Evolutionary conservation across 2,888 invertebrate genomes (phyloP), one percentile per base, ranked within the genome.

Genomic region (Drosophila cyrtoloma): DNA sequence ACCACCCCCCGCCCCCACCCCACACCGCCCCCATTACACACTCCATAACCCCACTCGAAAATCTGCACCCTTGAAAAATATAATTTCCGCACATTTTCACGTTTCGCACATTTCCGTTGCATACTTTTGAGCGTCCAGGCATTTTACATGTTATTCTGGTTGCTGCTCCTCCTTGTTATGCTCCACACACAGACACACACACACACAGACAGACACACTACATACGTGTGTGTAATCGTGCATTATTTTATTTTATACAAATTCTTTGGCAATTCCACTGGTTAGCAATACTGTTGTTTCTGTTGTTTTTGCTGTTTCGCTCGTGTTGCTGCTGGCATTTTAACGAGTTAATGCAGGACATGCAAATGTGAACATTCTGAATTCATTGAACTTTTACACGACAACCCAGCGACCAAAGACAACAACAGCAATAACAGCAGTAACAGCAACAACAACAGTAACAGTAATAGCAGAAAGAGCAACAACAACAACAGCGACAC

Each of bases 331-430:
- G 89, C 71, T 86, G 89, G 84, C 89, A 90, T 91, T 88, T 87
- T 77, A 91, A 91, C 90, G 90, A 91, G 91, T 89, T 89, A 91
- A 90, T 90, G 90, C 91, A 89, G 87, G 87, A 91, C 88, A 88
- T 91, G 91, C 91, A 90, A 89, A 91, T 87, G 85, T 75, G 81
- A 79, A 74, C 87, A 88, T 88, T 90, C 63, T 78, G 91, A 77
- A 91, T 91, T 91, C 89, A 89, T 89, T 89, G 89, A 89, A 89
- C 89, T 89, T 89, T 89, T 78, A 69, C 75, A 72, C 72, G 61
- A 83, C 73, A 65, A 69, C 78, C 60, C 69, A 75, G 63, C 71
- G 33, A 39, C 63, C 70, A 69, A 79, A 65, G 68, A 78, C 69
- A 63, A 68, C 82, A 64, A 26, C 37, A 59, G 33, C 61, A 50